phyloP scores from a whole-genome alignment of 2,888 invertebrate genomes.

The Hedychridium roseum region DNA sequence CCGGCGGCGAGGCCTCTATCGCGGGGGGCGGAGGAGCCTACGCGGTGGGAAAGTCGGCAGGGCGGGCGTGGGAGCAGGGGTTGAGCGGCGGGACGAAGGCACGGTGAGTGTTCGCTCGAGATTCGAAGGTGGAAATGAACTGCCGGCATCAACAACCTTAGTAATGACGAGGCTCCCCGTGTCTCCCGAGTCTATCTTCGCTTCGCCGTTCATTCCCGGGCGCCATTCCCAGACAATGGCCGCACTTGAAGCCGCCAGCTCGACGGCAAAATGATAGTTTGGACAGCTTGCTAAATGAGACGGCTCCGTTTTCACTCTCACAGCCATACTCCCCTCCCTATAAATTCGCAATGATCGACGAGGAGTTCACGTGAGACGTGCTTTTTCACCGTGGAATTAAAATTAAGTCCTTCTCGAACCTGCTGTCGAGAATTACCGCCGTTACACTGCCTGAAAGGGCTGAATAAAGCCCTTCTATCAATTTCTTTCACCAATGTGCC shows the following conservation, averaged over 20 bases:
- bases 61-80: constrained; percentile 18
- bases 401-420: too few relatives aligned
- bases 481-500: too few relatives aligned
- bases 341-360: constrained; percentile 37
- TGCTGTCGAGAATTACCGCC: too few relatives aligned
- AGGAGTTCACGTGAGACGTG: too few relatives aligned
- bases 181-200: constrained; percentile 48
- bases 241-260: constrained; percentile 48
- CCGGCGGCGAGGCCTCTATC: constrained; percentile 35
- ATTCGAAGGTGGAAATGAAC: constrained; percentile 56
- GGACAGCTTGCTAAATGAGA: constrained; percentile 53
- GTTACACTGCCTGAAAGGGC: too few relatives aligned
- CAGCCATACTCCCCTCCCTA: constrained; percentile 6
- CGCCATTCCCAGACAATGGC: constrained; percentile 55
- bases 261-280: constrained; percentile 52
- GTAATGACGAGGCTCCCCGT: constrained; percentile 50
- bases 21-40: constrained; percentile 28
- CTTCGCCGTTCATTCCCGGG: constrained; percentile 47
- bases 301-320: constrained; percentile 38
- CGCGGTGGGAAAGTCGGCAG: constrained; percentile 18
- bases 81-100: constrained; percentile 20
- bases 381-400: too few relatives aligned
- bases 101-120: constrained; percentile 45
- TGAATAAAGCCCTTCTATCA: too few relatives aligned
- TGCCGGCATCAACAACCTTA: constrained; percentile 55